Conservation (phyloP, 1,140 invertebrate species). For the Varroa destructor region DNA sequence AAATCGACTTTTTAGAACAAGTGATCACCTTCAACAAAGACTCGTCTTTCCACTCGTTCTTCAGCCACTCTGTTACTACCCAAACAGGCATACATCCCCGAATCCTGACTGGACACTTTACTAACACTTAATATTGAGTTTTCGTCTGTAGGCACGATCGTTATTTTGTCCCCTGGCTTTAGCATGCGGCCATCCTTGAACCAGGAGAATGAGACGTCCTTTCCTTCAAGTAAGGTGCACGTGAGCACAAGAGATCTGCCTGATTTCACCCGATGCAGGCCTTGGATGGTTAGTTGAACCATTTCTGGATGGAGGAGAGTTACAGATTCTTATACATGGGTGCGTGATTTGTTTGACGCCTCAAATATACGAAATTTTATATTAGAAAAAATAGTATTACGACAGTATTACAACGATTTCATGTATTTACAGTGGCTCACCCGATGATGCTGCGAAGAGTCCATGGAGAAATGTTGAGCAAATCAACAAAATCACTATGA, state of each 20-base stretch:
- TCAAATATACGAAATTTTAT: too few species aligned
- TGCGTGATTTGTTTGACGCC: too few species aligned
- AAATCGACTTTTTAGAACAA: too few species aligned
- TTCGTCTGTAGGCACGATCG: neutral
- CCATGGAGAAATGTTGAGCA: too few species aligned
- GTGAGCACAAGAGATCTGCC: constrained; percentile 14
- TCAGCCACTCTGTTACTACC: neutral
- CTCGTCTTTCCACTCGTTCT: neutral
- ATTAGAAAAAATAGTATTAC: too few species aligned
- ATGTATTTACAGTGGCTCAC: too few species aligned
- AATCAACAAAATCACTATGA: too few species aligned
- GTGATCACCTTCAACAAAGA: neutral
- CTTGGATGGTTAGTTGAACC: constrained; percentile 1
- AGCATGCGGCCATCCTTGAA: constrained; percentile 1
- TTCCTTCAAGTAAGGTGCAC: constrained; percentile 6
- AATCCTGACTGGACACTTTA: neutral
- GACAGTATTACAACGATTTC: too few species aligned
- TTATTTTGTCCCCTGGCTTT: neutral
- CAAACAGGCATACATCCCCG: constrained; percentile 10
- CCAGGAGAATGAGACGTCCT: constrained; percentile 24
- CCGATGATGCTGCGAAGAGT: too few species aligned
- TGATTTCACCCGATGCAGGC: constrained; percentile 3
- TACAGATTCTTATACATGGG: too few species aligned
- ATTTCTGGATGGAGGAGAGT: neutral
- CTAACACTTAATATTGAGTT: neutral